phyloP scores from a whole-genome alignment of 2,113 vertebrate species.

The Heloderma charlesbogerti region DNA sequence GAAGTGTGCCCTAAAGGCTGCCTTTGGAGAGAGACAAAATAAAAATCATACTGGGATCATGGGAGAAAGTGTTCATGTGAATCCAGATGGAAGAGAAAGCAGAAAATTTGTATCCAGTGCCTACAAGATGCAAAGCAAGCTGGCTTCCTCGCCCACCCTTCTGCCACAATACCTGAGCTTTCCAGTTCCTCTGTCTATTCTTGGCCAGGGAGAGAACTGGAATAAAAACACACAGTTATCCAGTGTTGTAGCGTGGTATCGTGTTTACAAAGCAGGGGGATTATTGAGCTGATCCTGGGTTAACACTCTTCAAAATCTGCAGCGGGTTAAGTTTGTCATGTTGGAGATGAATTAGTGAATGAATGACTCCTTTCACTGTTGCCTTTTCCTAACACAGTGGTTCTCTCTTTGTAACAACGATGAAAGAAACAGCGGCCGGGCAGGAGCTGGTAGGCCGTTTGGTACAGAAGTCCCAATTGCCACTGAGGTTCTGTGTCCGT shows the following conservation, averaged over 20 bases:
- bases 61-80: neutral
- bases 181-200: slow-evolving; percentile 19
- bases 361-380: neutral
- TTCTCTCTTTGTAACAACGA: neutral
- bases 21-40: neutral
- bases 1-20: too few relatives aligned
- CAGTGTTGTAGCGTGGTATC: slow-evolving; percentile 23
- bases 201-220: slow-evolving; percentile 16
- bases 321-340: slow-evolving; percentile 35
- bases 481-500: neutral
- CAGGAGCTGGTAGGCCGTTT: neutral
- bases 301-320: slow-evolving; percentile 63
- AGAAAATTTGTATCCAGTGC: neutral
- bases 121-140: neutral
- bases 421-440: neutral
- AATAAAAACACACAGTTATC: slow-evolving; percentile 34
- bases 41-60: neutral
- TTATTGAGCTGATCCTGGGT: slow-evolving; percentile 60
- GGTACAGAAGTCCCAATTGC: neutral
- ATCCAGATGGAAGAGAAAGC: neutral
- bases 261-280: slow-evolving; percentile 63
- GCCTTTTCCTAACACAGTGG: neutral
- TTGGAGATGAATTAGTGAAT: slow-evolving; percentile 40
- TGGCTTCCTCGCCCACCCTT: neutral
- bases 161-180: slow-evolving; percentile 41